Base-by-base conservation (phyloP, 1,140 invertebrate genomes). In the Chrysoperla carnea region DNA sequence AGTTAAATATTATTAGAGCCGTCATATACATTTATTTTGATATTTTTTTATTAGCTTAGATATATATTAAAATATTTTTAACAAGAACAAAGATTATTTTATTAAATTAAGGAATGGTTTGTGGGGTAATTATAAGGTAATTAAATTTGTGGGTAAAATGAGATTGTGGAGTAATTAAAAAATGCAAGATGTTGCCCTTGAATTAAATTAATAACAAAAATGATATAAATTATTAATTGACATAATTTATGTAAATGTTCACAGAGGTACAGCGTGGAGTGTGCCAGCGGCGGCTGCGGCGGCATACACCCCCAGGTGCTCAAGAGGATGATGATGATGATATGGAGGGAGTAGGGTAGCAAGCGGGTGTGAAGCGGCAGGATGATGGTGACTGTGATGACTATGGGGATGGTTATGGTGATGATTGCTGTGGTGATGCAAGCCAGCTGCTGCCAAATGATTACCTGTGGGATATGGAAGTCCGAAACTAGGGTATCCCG, bases 391-490 rank as follows among this genome's bases (percentile, higher is more conserved):
- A 55, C 49, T 55, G 54, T 53, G 60, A 56, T 43, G 36, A 43
- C 29, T 36, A 23, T 23, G 17, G 17, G 17, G 17, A 37, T 54
- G 59, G 55, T 49, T 55, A 54, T 56, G 59, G 60, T 54, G 49
- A 42, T 49, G 45, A 45, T 50, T 50, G 47, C 52, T 52, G 63
- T 69, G 67, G 62, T 74, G 73, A 63, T 73, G 67, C 62, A 73
- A 72, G 62, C 72, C 72, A 64, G 70, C 70, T 66, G 67, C 72
- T 64, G 73, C 69, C 66, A 73, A 66, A 66, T 76, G 73, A 79
- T 88, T 89, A 91, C 88, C 88, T 90, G 86, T 83, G 62, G 87
- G 85, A 69, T 91, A 91, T 62, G 86, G 86, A 68, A 91, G 85
- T 75, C 86, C 86, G 72, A 91, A 91, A 77, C 86, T 88, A 74